phyloP scores from a whole-genome alignment of 2,888 invertebrate species.

The Piscicola geometra region DNA sequence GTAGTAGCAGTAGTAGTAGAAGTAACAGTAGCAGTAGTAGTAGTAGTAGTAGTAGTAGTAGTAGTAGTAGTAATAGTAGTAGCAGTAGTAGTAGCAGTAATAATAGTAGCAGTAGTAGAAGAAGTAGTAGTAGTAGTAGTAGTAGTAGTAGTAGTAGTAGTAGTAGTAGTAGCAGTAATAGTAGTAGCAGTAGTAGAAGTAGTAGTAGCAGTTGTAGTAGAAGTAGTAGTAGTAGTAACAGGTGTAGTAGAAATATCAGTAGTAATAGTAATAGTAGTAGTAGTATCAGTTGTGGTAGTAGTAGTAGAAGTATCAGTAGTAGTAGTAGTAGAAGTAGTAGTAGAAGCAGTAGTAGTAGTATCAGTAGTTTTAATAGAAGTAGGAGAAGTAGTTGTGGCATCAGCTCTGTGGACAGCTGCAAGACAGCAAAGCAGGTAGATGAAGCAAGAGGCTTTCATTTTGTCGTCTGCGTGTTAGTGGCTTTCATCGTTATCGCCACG shows the following conservation, averaged over 20 bases:
- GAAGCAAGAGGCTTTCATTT: too few species aligned
- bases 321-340: too few species aligned
- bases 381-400: too few species aligned
- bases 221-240: too few species aligned
- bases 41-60: not conserved
- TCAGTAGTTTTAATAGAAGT: too few species aligned
- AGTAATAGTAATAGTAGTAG: not conserved
- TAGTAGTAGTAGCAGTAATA: not conserved
- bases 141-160: not conserved
- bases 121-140: not conserved
- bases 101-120: not conserved
- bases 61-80: constrained; percentile 20
- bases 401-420: too few species aligned
- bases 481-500: too few species aligned
- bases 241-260: too few species aligned
- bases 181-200: constrained; percentile 5
- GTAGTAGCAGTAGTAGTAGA: constrained; percentile 1
- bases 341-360: too few species aligned
- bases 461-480: too few species aligned
- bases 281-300: not conserved
- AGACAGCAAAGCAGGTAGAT: too few species aligned
- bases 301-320: too few species aligned
- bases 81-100: not conserved
- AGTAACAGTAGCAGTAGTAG: not conserved
- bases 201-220: not conserved